Conservation (phyloP, 2,888 invertebrate species). For the Dyspetes luteomarginatus region DNA sequence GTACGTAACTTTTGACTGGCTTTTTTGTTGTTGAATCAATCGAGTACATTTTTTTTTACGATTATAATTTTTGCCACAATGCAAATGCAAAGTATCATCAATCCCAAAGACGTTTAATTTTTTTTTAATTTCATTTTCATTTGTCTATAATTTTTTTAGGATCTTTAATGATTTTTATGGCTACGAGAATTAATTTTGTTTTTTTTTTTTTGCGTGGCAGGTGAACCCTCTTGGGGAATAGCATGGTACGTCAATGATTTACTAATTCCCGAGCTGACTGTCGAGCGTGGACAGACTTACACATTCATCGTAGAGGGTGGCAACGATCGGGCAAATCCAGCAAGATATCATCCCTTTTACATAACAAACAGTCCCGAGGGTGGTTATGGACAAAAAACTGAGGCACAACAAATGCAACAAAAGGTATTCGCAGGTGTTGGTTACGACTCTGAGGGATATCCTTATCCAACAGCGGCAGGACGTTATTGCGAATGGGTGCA, state of each 20-base stretch:
- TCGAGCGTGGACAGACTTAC: slow-evolving; percentile 94
- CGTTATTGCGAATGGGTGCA: slow-evolving; percentile 95
- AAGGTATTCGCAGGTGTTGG: slow-evolving; percentile 92
- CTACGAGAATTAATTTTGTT: no score
- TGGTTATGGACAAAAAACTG: slow-evolving; percentile 92
- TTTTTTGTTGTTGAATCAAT: no score
- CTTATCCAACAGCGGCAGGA: slow-evolving; percentile 92
- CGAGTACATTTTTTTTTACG: no score
- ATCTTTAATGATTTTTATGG: no score
- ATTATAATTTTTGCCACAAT: no score
- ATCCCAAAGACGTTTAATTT: no score
- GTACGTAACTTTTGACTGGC: no score
- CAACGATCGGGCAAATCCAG: slow-evolving; percentile 91
- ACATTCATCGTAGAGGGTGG: slow-evolving; percentile 95
- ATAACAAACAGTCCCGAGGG: slow-evolving; percentile 94
- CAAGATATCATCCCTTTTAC: slow-evolving; percentile 95
- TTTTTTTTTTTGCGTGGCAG: no score
- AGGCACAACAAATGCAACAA: slow-evolving; percentile 88
- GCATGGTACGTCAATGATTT: slow-evolving; percentile 97
- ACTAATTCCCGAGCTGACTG: slow-evolving; percentile 94
- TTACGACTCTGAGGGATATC: slow-evolving; percentile 90
- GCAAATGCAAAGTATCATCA: no score
- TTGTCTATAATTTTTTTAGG: no score
- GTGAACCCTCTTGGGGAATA: slow-evolving; percentile 93
- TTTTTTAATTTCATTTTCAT: no score